A percentile compares a stretch with the other conserved stretches of the same genome.
Conservation (phyloP, 1,140 invertebrate species). For the Orchestia grillus region DNA sequence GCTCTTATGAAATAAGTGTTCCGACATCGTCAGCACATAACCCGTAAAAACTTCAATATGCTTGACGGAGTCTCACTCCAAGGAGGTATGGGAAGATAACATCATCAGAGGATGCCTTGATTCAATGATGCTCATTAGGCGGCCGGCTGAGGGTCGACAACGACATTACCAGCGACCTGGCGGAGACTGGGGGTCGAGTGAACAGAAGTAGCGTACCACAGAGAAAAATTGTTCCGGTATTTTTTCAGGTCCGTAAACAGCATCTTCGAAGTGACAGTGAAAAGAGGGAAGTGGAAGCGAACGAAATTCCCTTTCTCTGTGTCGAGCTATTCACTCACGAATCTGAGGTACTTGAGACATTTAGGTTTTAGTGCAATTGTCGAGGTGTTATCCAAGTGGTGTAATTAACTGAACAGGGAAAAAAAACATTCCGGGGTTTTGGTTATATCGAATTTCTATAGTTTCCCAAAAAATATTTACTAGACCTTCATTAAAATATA, state of each 20-base stretch:
- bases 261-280: background rate
- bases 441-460: background rate
- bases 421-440: background rate
- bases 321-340: background rate
- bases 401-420: background rate
- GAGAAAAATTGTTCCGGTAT: background rate
- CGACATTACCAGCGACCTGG: background rate
- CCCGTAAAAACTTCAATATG: background rate
- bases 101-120: background rate
- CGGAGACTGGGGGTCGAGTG: background rate
- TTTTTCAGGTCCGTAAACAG: background rate
- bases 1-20: background rate
- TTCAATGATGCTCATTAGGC: background rate
- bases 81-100: background rate
- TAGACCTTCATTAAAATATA: background rate
- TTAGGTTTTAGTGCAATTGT: too few species aligned
- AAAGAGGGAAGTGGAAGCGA: background rate
- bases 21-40: background rate
- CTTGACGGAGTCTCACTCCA: background rate
- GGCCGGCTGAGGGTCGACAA: background rate
- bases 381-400: too few species aligned
- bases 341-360: too few species aligned
- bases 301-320: background rate
- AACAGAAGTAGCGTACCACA: background rate
- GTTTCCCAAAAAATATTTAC: background rate